Conservation (phyloP, 2,113 vertebrate genomes). For the Myocastor coypus region DNA sequence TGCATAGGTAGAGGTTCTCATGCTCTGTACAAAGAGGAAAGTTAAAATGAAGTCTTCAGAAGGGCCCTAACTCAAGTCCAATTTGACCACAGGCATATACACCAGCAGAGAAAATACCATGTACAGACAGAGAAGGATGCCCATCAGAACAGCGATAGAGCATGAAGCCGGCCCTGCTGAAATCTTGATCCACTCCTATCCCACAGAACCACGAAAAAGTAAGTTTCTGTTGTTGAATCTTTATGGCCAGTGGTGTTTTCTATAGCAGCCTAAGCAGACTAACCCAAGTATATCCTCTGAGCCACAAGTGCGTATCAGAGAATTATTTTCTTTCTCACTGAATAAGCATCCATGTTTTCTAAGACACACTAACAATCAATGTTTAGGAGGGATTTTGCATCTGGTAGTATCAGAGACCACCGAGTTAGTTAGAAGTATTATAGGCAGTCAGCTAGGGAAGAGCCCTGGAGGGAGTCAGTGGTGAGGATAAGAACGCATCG, state of each 20-base stretch:
- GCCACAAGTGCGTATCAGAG: neutral
- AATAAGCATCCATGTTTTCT: constrained; percentile 22
- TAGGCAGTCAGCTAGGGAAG: neutral
- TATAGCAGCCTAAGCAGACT: neutral
- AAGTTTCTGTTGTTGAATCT: neutral
- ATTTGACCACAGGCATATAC: neutral
- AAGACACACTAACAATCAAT: neutral
- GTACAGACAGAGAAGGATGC: neutral
- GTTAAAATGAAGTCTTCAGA: constrained; percentile 4
- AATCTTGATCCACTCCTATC: neutral
- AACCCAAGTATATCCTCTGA: neutral
- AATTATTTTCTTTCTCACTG: neutral
- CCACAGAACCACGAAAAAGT: neutral
- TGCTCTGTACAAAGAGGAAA: neutral
- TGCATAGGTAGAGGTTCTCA: neutral
- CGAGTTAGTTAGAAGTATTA: neutral
- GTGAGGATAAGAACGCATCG: neutral
- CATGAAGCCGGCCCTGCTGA: neutral
- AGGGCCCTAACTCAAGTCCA: neutral
- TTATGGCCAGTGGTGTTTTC: neutral
- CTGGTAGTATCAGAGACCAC: neutral
- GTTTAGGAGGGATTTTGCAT: neutral
- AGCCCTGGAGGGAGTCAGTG: neutral
- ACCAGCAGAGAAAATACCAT: neutral
- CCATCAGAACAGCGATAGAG: neutral